These are phyloP conservation scores for Volucella inanis DNA, from an alignment of 2,888 invertebrate genomes.

Conservation along the genomic window DNA sequence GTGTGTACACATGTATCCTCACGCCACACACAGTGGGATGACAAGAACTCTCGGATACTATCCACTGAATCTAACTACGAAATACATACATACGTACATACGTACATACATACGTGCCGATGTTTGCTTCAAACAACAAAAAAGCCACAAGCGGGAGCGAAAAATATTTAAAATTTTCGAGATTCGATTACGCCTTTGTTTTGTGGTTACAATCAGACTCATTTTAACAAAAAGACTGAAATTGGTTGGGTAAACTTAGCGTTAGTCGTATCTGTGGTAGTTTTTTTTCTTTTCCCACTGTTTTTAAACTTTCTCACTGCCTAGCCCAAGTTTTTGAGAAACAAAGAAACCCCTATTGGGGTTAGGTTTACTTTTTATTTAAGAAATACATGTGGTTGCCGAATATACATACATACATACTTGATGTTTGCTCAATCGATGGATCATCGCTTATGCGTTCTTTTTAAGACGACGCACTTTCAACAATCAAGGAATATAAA, in stretches of 20 bases:
- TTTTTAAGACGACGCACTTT: background rate
- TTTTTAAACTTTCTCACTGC: background rate
- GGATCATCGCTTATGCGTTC: constrained; percentile 24
- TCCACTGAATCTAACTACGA: background rate
- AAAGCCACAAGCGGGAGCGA: too few relatives aligned
- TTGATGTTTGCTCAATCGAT: constrained; percentile 24
- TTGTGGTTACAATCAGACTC: constrained; percentile 10
- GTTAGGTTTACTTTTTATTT: background rate
- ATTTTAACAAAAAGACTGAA: constrained; percentile 8
- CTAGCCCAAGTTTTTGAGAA: constrained; percentile 4
- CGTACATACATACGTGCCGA: too few relatives aligned
- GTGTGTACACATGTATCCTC: background rate
- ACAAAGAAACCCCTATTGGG: constrained; percentile 33
- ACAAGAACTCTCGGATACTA: constrained; percentile 6
- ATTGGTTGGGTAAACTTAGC: constrained; percentile 30
- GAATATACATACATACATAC: background rate
- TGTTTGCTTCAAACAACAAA: too few relatives aligned
- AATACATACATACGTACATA: too few relatives aligned
- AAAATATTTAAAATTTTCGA: background rate
- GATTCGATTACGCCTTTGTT: constrained; percentile 20
- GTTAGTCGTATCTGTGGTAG: background rate
- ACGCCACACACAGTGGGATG: constrained; percentile 15
- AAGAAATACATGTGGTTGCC: background rate
- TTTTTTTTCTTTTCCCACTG: background rate
- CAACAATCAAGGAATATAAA: background rate